phyloP scores from a whole-genome alignment of 2,888 invertebrate genomes.

The Alentia gelatinosa region DNA sequence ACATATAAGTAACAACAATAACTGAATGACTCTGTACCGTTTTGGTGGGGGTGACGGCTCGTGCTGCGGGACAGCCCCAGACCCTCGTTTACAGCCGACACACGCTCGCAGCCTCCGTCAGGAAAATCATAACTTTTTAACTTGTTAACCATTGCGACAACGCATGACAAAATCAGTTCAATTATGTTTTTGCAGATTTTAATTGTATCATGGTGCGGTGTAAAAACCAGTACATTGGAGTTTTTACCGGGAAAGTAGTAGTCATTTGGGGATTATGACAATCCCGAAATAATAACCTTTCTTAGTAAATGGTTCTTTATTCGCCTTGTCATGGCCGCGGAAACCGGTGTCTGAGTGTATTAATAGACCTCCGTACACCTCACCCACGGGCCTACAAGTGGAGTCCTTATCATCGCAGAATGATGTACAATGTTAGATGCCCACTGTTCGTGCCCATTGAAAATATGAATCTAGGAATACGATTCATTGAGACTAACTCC shows the following conservation, averaged over 20 bases:
- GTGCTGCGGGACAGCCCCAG: neutral
- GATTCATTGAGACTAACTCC: neutral
- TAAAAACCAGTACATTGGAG: neutral
- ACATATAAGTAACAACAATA: too few species aligned
- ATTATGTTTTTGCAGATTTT: neutral
- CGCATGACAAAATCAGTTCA: conserved; percentile 17
- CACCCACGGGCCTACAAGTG: too few species aligned
- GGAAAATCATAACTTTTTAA: neutral
- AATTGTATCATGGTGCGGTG: neutral
- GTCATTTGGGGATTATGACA: neutral
- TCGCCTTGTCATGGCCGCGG: too few species aligned
- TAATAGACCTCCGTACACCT: too few species aligned
- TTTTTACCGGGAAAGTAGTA: neutral
- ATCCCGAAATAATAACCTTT: neutral
- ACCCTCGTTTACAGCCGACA: neutral
- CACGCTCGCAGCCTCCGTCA: neutral
- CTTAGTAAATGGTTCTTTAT: too few species aligned
- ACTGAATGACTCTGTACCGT: too few species aligned
- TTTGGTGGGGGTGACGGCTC: too few species aligned
- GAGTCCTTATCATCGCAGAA: too few species aligned
- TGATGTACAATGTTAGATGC: too few species aligned
- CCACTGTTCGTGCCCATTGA: neutral
- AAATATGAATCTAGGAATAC: neutral
- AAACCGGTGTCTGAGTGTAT: too few species aligned
- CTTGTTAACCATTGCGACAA: neutral